Percentiles rank a stretch among this genome's conserved stretches.
Conservation (phyloP, 92 coral and sea anemone genomes). For the Scolanthus callimorphus region DNA sequence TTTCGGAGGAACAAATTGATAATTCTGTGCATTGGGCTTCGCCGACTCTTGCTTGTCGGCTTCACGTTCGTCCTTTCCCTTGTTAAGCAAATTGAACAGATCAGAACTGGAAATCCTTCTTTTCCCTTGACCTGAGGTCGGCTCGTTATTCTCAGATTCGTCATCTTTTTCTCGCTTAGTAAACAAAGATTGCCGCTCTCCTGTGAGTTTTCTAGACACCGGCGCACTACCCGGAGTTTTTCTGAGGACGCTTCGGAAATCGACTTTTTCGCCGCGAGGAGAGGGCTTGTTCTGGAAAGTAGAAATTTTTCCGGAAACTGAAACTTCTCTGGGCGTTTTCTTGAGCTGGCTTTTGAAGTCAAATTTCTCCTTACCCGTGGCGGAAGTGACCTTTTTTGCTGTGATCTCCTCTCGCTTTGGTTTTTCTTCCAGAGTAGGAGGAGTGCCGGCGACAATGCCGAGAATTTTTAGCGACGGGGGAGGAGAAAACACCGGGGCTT, state of each 20-base stretch:
- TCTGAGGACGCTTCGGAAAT: slow-evolving; percentile 57
- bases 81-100: slow-evolving; percentile 55
- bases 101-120: slow-evolving; percentile 72
- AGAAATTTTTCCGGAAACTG: slow-evolving; percentile 4
- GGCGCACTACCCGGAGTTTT: slow-evolving; percentile 30
- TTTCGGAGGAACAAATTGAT: slow-evolving; percentile 30
- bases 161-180: slow-evolving; percentile 23
- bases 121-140: slow-evolving; percentile 21
- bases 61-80: slow-evolving; percentile 42
- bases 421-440: slow-evolving; percentile 2
- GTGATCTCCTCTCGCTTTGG: slow-evolving; percentile 22
- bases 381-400: slow-evolving; percentile 14
- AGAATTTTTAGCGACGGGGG: neutral
- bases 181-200: slow-evolving; percentile 10
- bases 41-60: slow-evolving; percentile 37
- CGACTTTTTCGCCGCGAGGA: slow-evolving; percentile 25
- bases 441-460: neutral
- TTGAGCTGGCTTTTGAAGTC: slow-evolving; percentile 69
- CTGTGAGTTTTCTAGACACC: slow-evolving; percentile 19
- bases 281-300: neutral
- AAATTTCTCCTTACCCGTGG: slow-evolving; percentile 45
- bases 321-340: slow-evolving; percentile 49
- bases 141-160: slow-evolving; percentile 9
- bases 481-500: neutral
- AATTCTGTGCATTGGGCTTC: slow-evolving; percentile 20